These are phyloP conservation scores for Streblospio benedicti DNA, from an alignment of 1,140 invertebrate genomes.

Conservation along the genomic window DNA sequence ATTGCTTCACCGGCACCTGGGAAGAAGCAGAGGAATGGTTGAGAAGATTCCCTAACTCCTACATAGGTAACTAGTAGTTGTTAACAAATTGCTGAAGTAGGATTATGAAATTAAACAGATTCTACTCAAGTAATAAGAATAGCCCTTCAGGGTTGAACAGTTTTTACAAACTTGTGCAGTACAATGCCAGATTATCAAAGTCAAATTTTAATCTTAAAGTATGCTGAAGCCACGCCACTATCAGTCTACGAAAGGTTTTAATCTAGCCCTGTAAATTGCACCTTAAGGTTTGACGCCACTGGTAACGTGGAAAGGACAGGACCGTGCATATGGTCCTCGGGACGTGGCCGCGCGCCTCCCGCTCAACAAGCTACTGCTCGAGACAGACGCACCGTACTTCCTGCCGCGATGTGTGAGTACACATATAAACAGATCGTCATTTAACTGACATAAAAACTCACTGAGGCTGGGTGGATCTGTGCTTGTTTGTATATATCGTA, in stretches of 20 bases:
- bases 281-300: slow-evolving; percentile 49
- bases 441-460: no score
- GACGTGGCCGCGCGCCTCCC: slow-evolving; percentile 44
- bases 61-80: slow-evolving; percentile 47
- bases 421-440: neutral
- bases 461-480: no score
- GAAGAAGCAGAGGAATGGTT: slow-evolving; percentile 42
- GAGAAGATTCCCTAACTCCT: slow-evolving; percentile 43
- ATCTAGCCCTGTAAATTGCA: no score
- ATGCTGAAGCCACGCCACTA: no score
- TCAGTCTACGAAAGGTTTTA: no score
- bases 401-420: slow-evolving; percentile 36
- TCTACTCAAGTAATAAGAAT: no score
- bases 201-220: no score
- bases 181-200: no score
- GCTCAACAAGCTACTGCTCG: slow-evolving; percentile 45
- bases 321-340: slow-evolving; percentile 30
- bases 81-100: slow-evolving; percentile 35
- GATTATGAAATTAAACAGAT: no score
- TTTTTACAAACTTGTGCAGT: no score
- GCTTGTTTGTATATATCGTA: no score
- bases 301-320: slow-evolving; percentile 32
- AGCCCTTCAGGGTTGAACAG: no score
- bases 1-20: slow-evolving; percentile 48
- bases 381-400: slow-evolving; percentile 52